phyloP scores from a whole-genome alignment of 2,888 invertebrate species.

The Brachyptera risi region DNA sequence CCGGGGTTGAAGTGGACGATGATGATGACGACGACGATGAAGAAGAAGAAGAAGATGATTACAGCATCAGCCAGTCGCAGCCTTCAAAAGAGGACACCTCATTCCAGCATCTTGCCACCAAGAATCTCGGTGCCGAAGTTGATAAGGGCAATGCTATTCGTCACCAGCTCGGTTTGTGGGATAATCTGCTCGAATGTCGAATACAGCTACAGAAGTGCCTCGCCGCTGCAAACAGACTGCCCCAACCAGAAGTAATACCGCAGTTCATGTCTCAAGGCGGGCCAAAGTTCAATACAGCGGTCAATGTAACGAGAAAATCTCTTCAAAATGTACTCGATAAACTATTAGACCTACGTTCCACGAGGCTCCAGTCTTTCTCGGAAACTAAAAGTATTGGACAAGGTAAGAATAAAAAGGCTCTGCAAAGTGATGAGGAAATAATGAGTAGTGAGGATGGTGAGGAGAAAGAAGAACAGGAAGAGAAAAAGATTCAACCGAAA shows the following conservation, averaged over 20 bases:
- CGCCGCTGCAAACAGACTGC: constrained; percentile 71
- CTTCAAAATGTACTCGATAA: constrained; percentile 57
- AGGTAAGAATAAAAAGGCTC: constrained; percentile 41
- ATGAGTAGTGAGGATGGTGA: constrained; percentile 36
- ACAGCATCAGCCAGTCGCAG: too few relatives aligned
- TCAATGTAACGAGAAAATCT: constrained; percentile 51
- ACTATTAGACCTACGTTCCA: constrained; percentile 44
- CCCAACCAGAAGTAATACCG: constrained; percentile 55
- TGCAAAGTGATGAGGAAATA: constrained; percentile 41
- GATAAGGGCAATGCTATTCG: constrained; percentile 40
- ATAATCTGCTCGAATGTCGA: constrained; percentile 76
- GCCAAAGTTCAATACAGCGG: constrained; percentile 51
- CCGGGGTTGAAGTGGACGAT: constrained; percentile 9
- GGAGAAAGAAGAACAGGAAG: constrained; percentile 29
- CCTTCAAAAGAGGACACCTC: too few relatives aligned
- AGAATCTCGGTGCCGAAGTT: constrained; percentile 37
- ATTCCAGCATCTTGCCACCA: constrained; percentile 27
- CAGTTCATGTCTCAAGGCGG: constrained; percentile 46
- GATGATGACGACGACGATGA: constrained; percentile 8
- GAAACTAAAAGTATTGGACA: constrained; percentile 59
- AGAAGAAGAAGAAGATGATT: constrained; percentile 24
- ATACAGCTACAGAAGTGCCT: constrained; percentile 84
- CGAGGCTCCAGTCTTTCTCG: constrained; percentile 42
- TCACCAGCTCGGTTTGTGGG: constrained; percentile 61
- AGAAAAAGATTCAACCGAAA: constrained; percentile 26